Base-by-base conservation (phyloP, 2,797 vertebrate genomes). In the Apogon hyalosoma region DNA sequence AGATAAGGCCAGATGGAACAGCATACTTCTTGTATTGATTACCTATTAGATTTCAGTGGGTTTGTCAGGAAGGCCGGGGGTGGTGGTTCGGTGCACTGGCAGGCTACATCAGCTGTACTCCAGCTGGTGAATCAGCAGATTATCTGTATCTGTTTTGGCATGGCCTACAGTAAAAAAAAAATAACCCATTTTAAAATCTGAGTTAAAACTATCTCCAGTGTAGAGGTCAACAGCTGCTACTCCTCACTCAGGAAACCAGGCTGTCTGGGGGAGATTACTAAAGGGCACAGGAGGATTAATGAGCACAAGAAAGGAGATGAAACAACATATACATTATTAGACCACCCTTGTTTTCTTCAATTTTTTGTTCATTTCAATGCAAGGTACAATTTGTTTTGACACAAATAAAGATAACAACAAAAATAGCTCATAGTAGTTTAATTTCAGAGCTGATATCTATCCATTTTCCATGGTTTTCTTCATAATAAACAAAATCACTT, bases 171-270 rank as follows among this genome's bases (percentile, higher is more conserved):
- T 67, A 64, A 42, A 21, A 63, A 47, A 48, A 68, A 56, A 77
- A 65, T 49, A 58, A 72, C 60, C 40, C 33, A 43, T 75, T 24
- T 24, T 65, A 18, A 63, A 80, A 82, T 80, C 50, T 67, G 63
- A 80, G 64, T 80, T 78, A 77, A 88, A 80, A 81, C 71, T 79
- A 21, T 70, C 54, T 81, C 61, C 69, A 69, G 46, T 21, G 54
- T 15, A 53, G 80, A 88, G 75, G 79, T 82, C 81, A 87, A 83
- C 89, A 88, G 86, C 87, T 89, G 88, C 84, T 77, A 77, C 82
- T 73, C 69, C 56, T 79, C 73, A 52, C 69, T 75, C 64, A 79
- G 83, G 65, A 79, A 83, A 77, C 63, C 63, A 56, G 75, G 58
- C 70, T 63, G 80, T 53, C 79, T 77, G 69, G 61, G 53, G 70